Percentiles rank a stretch among this genome's conserved stretches.
Conservation (phyloP, 2,888 invertebrate species). For the Melanostoma scalare region DNA sequence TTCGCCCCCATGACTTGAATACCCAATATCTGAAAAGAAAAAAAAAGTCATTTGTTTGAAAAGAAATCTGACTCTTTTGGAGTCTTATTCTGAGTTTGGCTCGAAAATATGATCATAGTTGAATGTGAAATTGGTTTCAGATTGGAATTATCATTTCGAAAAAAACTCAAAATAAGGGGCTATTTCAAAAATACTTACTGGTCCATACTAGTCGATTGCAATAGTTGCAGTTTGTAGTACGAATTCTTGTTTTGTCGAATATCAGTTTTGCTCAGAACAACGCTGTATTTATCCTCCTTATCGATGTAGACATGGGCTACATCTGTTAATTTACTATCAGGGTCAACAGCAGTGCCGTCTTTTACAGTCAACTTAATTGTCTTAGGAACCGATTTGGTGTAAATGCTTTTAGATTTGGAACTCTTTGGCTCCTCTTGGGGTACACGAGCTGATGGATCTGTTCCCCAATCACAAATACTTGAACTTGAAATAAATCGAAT, state of each 20-base stretch:
- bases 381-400: constrained; percentile 84
- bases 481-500: constrained; percentile 87
- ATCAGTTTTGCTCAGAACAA: constrained; percentile 92
- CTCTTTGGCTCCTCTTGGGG: constrained; percentile 84
- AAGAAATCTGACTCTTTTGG: too few relatives aligned
- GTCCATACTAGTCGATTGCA: constrained; percentile 87
- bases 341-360: constrained; percentile 95
- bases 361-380: constrained; percentile 89
- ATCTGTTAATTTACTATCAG: constrained; percentile 91
- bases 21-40: constrained; percentile 86
- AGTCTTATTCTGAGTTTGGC: too few relatives aligned
- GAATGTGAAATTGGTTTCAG: too few relatives aligned
- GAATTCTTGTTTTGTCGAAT: constrained; percentile 94
- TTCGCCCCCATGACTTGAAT: constrained; percentile 97
- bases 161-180: too few relatives aligned
- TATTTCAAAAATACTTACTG: constrained; percentile 82
- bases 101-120: too few relatives aligned
- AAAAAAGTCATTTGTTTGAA: not conserved
- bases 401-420: constrained; percentile 85
- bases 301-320: constrained; percentile 89
- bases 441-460: constrained; percentile 83
- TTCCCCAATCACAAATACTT: constrained; percentile 92
- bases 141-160: too few relatives aligned
- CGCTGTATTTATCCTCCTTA: constrained; percentile 86
- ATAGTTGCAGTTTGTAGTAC: constrained; percentile 95